Base-by-base conservation (phyloP, 1,140 invertebrate species). In the Drosophila rufa region DNA sequence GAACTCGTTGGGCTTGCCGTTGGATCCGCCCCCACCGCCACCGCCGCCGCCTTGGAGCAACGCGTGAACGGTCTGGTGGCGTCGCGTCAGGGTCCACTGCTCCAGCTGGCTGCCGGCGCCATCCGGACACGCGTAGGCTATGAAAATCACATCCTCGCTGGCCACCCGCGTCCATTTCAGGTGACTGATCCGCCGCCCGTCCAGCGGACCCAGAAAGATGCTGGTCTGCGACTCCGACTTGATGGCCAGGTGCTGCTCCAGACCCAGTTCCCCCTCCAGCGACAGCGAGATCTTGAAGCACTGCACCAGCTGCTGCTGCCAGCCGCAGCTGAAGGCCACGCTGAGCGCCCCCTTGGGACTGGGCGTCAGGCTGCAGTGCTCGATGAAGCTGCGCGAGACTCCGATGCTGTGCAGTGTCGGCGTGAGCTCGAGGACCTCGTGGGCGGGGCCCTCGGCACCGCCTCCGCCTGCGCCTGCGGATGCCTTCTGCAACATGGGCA, bases 61-160 rank as follows among this genome's bases (percentile, higher is more conserved):
- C 74, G 97, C 96, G 92, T 98, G 97, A 1, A 98, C 94, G 0
- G 95, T 95, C 64, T 97, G 94, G 6, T 96, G 94, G 50, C 97
- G 96, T 83, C 98, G 97, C 7, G 95, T 94, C 7, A 98, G 93
- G 82, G 97, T 97, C 97, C 98, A 99, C 7, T 98, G 94, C 92
- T 98, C 96, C 15, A 98, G 94, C 48, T 96, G 95, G 83, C 96
- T 96, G 84, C 95, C 95, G 4, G 33, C 19, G 15, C 94, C 94
- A 33, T 93, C 94, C 8, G 93, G 93, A 58, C 94, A 94, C 68
- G 94, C 96, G 45, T 95, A 96, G 45, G 95, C 95, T 9, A 97
- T 95, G 47, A 97, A 95, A 12, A 98, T 93, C 2, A 96, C 96
- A 93, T 98, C 97, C 5, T 96, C 95, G 86, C 96, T 96, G 89